Conservation (phyloP, 2,797 vertebrate species). For the Lagocephalus sceleratus region DNA sequence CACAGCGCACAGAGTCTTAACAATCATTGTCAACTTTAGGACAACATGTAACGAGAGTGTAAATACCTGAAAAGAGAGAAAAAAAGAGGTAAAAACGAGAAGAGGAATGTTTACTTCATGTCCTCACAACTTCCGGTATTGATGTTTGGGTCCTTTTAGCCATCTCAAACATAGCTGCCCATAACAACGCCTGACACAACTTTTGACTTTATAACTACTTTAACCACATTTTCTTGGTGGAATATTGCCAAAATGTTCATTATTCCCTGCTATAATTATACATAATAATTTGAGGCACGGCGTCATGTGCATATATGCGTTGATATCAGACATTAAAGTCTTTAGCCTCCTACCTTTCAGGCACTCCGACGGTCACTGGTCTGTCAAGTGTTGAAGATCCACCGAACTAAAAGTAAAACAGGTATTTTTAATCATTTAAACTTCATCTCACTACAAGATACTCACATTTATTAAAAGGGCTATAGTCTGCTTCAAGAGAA, state of each 20-base stretch:
- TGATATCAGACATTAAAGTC: conserved; percentile 25
- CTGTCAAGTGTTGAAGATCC: background rate
- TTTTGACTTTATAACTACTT: background rate
- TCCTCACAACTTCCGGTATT: conserved; percentile 54
- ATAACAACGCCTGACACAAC: conserved; percentile 34
- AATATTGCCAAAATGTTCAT: fast-evolving
- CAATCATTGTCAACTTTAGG: background rate
- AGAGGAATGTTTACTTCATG: conserved; percentile 61
- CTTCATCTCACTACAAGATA: conserved; percentile 52
- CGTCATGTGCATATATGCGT: fast-evolving
- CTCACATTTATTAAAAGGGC: background rate
- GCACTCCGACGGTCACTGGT: conserved; percentile 19
- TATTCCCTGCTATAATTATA: fast-evolving
- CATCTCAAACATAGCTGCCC: conserved; percentile 13
- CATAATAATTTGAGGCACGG: fast-evolving
- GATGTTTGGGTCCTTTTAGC: conserved; percentile 59
- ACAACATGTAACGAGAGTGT: background rate
- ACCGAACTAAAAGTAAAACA: too few species aligned
- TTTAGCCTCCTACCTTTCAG: background rate
- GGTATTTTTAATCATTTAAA: too few species aligned
- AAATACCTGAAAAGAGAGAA: conserved; percentile 54
- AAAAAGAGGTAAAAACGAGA: conserved; percentile 22
- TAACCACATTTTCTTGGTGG: fast-evolving
- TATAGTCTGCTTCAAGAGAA: background rate
- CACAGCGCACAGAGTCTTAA: background rate